Evolutionary conservation across 2,888 invertebrate species (phyloP).

Genomic region (Phortica okadai): DNA sequence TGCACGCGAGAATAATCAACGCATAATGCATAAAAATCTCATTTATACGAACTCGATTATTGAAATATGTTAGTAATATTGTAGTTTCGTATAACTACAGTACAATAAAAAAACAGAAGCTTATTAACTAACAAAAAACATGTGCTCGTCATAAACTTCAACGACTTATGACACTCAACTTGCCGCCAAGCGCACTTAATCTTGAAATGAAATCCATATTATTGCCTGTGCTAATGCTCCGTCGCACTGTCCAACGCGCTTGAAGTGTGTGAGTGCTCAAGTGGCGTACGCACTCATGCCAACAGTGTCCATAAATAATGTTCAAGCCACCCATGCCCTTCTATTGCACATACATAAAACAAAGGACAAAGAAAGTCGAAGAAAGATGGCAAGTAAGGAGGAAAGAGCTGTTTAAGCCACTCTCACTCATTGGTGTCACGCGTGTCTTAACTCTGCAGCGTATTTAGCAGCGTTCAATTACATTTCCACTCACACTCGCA

Average conservation of each 20-base stretch:
- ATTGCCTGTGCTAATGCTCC: neutral
- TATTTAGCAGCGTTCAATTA: conserved; percentile 49
- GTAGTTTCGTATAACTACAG: no score
- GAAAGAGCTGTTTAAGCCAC: conserved; percentile 18
- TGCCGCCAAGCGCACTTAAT: neutral
- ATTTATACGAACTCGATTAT: no score
- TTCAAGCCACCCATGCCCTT: neutral
- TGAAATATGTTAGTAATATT: no score
- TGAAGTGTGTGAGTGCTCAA: neutral
- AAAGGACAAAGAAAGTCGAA: conserved; percentile 13
- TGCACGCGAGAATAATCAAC: no score
- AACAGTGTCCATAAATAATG: conserved; percentile 6
- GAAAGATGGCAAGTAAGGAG: neutral
- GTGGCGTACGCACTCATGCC: neutral
- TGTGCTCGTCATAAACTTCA: neutral
- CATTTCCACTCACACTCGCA: neutral
- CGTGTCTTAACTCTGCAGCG: conserved; percentile 56
- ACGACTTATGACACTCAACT: neutral
- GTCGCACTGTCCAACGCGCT: neutral
- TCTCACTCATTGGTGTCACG: conserved; percentile 52
- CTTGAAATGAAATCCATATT: neutral
- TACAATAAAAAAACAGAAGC: neutral
- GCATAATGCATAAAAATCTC: no score
- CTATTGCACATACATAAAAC: neutral
- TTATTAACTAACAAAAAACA: neutral